Percentiles rank a stretch among this genome's conserved stretches.
These are phyloP conservation scores for Corythoichthys haematopterus DNA, from an alignment of 2,113 vertebrate species.

Conservation along the genomic window DNA sequence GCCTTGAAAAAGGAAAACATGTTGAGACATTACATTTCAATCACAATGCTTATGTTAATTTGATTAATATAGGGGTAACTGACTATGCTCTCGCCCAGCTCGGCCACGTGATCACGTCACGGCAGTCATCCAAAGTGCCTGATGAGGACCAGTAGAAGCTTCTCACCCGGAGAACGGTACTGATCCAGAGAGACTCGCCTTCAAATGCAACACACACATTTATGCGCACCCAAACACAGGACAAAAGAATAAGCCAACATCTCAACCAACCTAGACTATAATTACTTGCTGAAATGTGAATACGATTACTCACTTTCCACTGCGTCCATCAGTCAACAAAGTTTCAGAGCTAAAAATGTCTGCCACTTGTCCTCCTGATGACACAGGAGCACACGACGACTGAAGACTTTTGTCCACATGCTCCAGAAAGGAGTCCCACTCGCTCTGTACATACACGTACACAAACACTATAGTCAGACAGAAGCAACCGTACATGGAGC, in stretches of 20 bases:
- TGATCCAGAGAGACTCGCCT: constrained; percentile 60
- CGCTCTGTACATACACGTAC: constrained; percentile 36
- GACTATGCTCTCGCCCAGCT: constrained; percentile 60
- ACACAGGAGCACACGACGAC: constrained; percentile 24
- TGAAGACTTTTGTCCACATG: constrained; percentile 52
- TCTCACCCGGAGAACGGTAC: constrained; percentile 54
- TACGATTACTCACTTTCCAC: constrained; percentile 46
- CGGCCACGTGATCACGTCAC: constrained; percentile 72
- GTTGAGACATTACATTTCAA: background rate
- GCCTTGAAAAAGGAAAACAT: constrained; percentile 25
- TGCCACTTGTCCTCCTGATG: background rate
- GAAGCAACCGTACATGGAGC: background rate
- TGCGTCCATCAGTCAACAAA: constrained; percentile 45
- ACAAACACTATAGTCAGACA: background rate
- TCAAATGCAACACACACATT: constrained; percentile 3
- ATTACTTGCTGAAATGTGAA: no score
- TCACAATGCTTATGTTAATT: background rate
- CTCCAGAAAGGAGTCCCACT: constrained; percentile 70
- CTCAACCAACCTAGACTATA: background rate
- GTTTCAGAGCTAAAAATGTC: constrained; percentile 49
- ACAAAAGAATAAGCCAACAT: background rate
- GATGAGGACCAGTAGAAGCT: constrained; percentile 69
- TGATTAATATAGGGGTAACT: background rate
- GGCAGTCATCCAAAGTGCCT: constrained; percentile 67
- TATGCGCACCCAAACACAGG: background rate